Percentiles rank a stretch among this genome's conserved stretches.
Evolutionary conservation across 2,113 vertebrate genomes (phyloP).

Genomic region (Actinemys pallida): DNA sequence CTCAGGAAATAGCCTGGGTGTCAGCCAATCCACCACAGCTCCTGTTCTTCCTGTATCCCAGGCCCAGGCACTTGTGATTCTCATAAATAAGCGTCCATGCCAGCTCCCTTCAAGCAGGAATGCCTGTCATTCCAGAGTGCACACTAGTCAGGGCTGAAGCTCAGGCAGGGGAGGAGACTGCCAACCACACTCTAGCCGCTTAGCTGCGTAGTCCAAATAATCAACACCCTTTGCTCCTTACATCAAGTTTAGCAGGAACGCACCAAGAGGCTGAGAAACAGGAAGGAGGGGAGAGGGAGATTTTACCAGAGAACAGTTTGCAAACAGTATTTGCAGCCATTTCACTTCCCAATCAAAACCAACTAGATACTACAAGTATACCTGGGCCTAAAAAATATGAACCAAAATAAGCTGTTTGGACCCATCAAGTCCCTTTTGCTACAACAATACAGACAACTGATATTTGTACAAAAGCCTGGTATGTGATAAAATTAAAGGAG

Average conservation of each 20-base stretch:
- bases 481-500: not conserved
- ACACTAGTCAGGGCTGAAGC: conserved; percentile 80
- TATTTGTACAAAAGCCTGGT: accelerated
- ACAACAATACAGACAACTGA: not conserved
- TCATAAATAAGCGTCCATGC: conserved; percentile 80
- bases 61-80: conserved; percentile 71
- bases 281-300: not conserved
- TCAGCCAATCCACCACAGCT: not conserved
- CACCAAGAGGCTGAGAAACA: not conserved
- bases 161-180: conserved; percentile 83
- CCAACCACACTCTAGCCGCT: conserved; percentile 54
- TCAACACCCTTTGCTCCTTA: conserved; percentile 72
- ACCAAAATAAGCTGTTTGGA: not conserved
- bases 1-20: not conserved
- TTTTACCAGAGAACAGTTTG: not conserved
- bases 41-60: conserved; percentile 62
- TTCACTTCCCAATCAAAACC: not conserved
- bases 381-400: not conserved
- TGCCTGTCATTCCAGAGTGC: conserved; percentile 93
- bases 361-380: accelerated
- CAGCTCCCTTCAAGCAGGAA: conserved; percentile 84
- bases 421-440: not conserved
- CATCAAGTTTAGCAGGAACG: not conserved
- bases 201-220: conserved; percentile 60
- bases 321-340: not conserved